phyloP scores from a whole-genome alignment of 1,140 invertebrate genomes.

The Streblospio benedicti region DNA sequence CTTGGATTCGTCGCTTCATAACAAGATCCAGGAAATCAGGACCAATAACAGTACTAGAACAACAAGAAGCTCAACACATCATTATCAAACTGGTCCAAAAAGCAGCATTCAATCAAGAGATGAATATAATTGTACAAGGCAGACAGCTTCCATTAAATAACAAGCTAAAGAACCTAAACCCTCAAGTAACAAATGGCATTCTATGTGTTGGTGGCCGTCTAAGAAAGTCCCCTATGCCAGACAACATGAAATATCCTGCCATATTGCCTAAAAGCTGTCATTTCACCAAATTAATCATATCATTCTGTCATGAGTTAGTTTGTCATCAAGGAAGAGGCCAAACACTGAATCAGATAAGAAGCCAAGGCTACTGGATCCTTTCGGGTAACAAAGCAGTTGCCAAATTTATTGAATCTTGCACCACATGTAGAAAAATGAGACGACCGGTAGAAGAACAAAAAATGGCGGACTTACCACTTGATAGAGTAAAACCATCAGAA shows the following conservation, averaged over 20 bases:
- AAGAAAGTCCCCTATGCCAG: background rate
- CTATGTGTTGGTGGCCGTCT: constrained; percentile 24
- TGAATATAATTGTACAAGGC: constrained; percentile 1
- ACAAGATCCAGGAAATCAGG: too few species aligned
- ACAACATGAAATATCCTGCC: constrained; percentile 19
- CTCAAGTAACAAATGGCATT: constrained; percentile 14
- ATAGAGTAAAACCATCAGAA: constrained; percentile 17
- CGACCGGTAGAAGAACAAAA: background rate
- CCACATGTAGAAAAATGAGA: constrained; percentile 16
- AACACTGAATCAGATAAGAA: constrained; percentile 15
- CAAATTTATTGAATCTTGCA: constrained; percentile 19
- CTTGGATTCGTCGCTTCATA: too few species aligned
- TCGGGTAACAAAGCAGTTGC: constrained; percentile 13
- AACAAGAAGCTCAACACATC: background rate
- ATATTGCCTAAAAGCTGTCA: constrained; percentile 20
- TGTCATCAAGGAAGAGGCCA: constrained; percentile 20
- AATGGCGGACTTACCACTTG: too few species aligned
- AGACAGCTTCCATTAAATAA: too few species aligned
- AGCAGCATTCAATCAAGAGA: constrained; percentile 11
- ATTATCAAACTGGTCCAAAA: constrained; percentile 7
- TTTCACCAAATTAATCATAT: constrained; percentile 14
- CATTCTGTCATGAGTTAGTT: constrained; percentile 18
- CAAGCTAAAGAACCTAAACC: too few species aligned
- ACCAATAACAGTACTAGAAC: too few species aligned
- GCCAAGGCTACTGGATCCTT: constrained; percentile 22